Evolutionary conservation across 2,888 invertebrate genomes (phyloP).

Genomic region (Atrina japonica): DNA sequence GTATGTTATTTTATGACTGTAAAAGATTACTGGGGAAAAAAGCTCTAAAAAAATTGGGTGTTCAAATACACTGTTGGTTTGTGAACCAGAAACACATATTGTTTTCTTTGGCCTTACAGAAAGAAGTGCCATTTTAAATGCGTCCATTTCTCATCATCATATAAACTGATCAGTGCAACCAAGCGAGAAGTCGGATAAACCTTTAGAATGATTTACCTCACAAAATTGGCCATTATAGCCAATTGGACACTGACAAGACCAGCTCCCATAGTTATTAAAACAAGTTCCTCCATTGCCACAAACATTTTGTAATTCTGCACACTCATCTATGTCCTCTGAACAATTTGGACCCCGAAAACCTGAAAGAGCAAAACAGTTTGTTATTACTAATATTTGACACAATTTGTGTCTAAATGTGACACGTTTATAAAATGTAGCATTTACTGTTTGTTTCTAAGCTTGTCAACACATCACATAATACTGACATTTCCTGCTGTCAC

Average conservation of each 20-base stretch:
- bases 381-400: too few relatives aligned
- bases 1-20: too few relatives aligned
- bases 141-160: too few relatives aligned
- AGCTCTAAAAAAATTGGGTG: too few relatives aligned
- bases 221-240: conserved; percentile 82
- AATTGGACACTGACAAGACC: conserved; percentile 57
- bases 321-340: conserved; percentile 70
- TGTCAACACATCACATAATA: not conserved
- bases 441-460: not conserved
- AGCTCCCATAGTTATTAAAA: conserved; percentile 85
- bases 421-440: not conserved
- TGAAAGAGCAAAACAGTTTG: conserved; percentile 42
- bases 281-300: conserved; percentile 91
- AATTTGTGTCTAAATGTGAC: too few relatives aligned
- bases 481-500: not conserved
- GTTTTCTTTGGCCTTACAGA: too few relatives aligned
- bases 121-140: too few relatives aligned
- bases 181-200: too few relatives aligned
- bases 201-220: conserved; percentile 77
- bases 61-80: too few relatives aligned
- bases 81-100: too few relatives aligned
- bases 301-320: conserved; percentile 37
- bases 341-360: conserved; percentile 84
- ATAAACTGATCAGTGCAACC: too few relatives aligned
- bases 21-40: too few relatives aligned